A percentile compares a stretch with the other conserved stretches of the same genome.
Conservation (phyloP, 2,888 invertebrate species). For the Sarcophaga variegata region DNA sequence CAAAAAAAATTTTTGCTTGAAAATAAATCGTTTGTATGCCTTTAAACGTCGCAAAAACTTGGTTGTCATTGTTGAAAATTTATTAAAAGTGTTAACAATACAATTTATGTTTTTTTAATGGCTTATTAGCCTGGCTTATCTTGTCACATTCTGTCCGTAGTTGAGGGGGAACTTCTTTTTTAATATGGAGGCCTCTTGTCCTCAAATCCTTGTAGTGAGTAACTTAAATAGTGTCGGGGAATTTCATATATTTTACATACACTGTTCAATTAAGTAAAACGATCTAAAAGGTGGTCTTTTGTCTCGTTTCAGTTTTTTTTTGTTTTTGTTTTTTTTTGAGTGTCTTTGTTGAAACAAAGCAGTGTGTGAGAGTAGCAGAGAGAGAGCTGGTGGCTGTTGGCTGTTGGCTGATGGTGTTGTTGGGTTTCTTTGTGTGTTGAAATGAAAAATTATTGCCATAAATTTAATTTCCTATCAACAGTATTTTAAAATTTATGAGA, state of each 20-base stretch:
- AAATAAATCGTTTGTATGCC: not conserved
- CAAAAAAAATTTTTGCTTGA: not conserved
- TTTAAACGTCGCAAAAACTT: not conserved
- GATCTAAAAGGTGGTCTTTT: constrained; percentile 65
- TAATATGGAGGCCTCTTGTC: constrained; percentile 3
- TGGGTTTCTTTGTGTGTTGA: constrained; percentile 45
- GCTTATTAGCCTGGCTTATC: constrained; percentile 80
- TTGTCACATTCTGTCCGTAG: constrained; percentile 70
- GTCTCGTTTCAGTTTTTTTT: not conserved
- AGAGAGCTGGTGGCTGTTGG: too few species aligned
- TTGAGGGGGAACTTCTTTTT: not conserved
- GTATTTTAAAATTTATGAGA: constrained; percentile 71
- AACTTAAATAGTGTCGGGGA: constrained; percentile 39
- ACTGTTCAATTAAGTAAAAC: constrained; percentile 36
- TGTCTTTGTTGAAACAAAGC: not conserved
- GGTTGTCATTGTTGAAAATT: constrained; percentile 73
- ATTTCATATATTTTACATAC: not conserved
- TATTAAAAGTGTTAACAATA: constrained; percentile 80
- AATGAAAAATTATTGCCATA: constrained; percentile 80
- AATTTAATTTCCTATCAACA: constrained; percentile 80
- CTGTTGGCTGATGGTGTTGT: too few species aligned
- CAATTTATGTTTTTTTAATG: constrained; percentile 80
- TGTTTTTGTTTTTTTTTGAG: not conserved
- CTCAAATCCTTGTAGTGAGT: constrained; percentile 5
- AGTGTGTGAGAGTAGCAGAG: not conserved